phyloP scores from a whole-genome alignment of 2,797 vertebrate genomes.

The Philypnodon macrostomus region DNA sequence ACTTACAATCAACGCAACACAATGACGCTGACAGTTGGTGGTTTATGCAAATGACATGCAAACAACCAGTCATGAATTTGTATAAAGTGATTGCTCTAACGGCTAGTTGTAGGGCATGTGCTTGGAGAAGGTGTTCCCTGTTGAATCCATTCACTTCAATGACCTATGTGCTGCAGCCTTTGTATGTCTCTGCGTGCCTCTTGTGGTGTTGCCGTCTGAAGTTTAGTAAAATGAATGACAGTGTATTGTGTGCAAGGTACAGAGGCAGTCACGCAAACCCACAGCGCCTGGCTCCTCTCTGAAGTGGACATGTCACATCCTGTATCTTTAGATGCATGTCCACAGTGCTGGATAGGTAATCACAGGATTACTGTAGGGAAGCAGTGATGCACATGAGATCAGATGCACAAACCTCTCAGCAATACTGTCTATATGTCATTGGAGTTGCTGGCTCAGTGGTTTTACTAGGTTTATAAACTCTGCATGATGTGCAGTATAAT shows the following conservation, averaged over 20 bases:
- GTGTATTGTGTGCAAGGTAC: slow-evolving; percentile 30
- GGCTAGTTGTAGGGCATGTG: slow-evolving; percentile 54
- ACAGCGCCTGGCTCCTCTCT: slow-evolving; percentile 25
- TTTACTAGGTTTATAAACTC: background rate
- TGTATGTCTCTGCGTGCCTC: slow-evolving; percentile 18
- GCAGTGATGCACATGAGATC: slow-evolving; percentile 28
- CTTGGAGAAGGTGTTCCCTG: slow-evolving; percentile 35
- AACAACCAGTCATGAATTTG: slow-evolving; percentile 61
- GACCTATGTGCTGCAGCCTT: slow-evolving; percentile 29
- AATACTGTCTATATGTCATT: background rate
- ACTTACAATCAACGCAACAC: slow-evolving; percentile 56
- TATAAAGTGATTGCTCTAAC: slow-evolving; percentile 66
- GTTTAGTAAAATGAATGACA: slow-evolving; percentile 39
- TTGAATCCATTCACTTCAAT: slow-evolving; percentile 44
- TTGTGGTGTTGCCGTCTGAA: slow-evolving; percentile 25
- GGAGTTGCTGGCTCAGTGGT: background rate
- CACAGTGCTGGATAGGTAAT: slow-evolving; percentile 24
- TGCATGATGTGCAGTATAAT: no score
- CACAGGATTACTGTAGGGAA: slow-evolving; percentile 28
- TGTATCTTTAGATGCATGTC: slow-evolving; percentile 38
- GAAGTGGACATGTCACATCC: slow-evolving; percentile 52
- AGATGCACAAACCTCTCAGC: slow-evolving; percentile 18
- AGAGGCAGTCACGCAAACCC: slow-evolving; percentile 50
- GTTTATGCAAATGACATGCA: slow-evolving; percentile 73
- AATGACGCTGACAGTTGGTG: slow-evolving; percentile 71